A percentile compares a stretch with the other conserved stretches of the same genome.
These are phyloP conservation scores for Epirrita christyi DNA, from an alignment of 2,888 invertebrate genomes.

Conservation along the genomic window DNA sequence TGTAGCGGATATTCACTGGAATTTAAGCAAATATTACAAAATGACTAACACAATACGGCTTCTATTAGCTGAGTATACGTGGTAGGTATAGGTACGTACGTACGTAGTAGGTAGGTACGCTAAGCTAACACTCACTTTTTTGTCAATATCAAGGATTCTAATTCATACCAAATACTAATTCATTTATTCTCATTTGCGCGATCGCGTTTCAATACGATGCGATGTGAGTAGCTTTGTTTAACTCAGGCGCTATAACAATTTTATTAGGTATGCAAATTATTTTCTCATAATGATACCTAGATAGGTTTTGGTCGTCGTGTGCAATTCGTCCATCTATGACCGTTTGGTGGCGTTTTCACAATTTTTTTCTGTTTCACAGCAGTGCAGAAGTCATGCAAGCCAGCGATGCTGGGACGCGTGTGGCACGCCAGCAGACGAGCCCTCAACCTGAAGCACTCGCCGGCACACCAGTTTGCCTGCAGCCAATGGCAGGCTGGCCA, in stretches of 20 bases:
- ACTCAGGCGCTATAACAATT: neutral
- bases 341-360: neutral
- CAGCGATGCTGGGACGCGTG: constrained; percentile 68
- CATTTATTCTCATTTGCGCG: constrained; percentile 10
- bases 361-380: constrained; percentile 48
- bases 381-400: constrained; percentile 74
- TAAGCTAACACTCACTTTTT: too few relatives aligned
- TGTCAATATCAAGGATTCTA: neutral
- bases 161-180: too few relatives aligned
- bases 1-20: neutral
- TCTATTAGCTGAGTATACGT: neutral
- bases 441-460: constrained; percentile 68
- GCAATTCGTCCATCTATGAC: too few relatives aligned
- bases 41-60: neutral
- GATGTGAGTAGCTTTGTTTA: neutral
- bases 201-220: neutral
- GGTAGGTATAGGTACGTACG: too few relatives aligned
- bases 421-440: constrained; percentile 72
- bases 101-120: too few relatives aligned
- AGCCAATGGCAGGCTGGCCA: constrained; percentile 86
- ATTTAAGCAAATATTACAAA: neutral
- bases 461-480: constrained; percentile 71
- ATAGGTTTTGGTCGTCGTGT: too few relatives aligned
- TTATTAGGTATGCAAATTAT: too few relatives aligned
- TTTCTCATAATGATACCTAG: too few relatives aligned